Evolutionary conservation across 2,113 vertebrate species (phyloP), one percentile per base, ranked within the genome.

Genomic region (Lanius collurio): DNA sequence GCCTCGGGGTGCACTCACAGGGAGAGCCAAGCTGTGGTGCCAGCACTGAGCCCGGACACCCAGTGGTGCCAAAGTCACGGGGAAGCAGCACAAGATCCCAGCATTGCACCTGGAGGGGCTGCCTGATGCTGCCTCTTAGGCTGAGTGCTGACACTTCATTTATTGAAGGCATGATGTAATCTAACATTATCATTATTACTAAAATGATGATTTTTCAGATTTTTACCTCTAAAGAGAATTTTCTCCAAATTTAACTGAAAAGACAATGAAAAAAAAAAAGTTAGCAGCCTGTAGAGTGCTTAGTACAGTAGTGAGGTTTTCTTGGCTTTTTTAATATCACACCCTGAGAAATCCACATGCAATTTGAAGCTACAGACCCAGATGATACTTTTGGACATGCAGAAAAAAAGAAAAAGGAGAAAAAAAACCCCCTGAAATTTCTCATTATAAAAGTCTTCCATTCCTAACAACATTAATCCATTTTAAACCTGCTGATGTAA

Each of bases 1-100:
- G 23, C 30, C 55, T 16, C 14, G 39, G 55, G 35, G 12, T 7
- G 18, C 23, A 15, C 53, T n/a, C 0, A 0, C 22, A 65, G 24
- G 19, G 33, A 65, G 2, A 82, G 39, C n/a, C 22, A 63, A 10
- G 49, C 49, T 16, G 1, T 0, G 0, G 33, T 6, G 41, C 18
- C 15, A 14, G 30, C 53, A 50, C 39, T 35, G 74, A 85, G 39
- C 37, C 16, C 2, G 1, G 2, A 2, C 9, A 23, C 3, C 11
- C 1, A 1, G 27, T 10, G 24, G 81, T 33, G 13, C 35, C 71
- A 65, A 20, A 63, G 13, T 2, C 50, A 42, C 30, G 69, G 59
- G 64, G 13, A 24, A 76, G 26, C 46, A 44, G 59, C 64, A 26
- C 13, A 52, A 28, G 41, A 41, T 11, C 6, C 6, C 16, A 3